phyloP scores from a whole-genome alignment of 53 echinoderm and acorn worm species.

The Paelopatides confundens region DNA sequence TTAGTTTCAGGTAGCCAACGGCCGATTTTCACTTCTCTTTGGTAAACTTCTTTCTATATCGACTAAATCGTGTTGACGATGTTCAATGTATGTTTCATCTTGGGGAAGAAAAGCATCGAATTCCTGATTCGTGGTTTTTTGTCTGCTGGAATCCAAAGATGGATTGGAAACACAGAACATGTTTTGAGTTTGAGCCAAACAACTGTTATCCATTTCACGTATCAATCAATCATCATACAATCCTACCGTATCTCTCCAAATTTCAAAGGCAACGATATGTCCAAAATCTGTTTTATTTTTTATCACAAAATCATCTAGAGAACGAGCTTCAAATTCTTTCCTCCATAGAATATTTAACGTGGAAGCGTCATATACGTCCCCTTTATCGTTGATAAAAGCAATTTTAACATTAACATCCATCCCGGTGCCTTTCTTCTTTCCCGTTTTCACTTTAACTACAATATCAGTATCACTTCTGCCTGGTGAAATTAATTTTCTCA shows the following conservation, averaged over 20 bases:
- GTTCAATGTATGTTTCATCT: constrained; percentile 41
- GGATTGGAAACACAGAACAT: constrained; percentile 68
- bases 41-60: constrained; percentile 68
- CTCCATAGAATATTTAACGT: constrained; percentile 60
- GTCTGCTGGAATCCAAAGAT: constrained; percentile 72
- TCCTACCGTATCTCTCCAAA: constrained; percentile 68
- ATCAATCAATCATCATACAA: constrained; percentile 32
- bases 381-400: constrained; percentile 67
- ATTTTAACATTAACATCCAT: constrained; percentile 81
- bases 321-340: constrained; percentile 77
- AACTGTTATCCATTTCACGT: constrained; percentile 66
- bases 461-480: no score
- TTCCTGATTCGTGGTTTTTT: constrained; percentile 54
- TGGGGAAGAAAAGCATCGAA: constrained; percentile 75
- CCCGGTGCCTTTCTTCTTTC: constrained; percentile 22
- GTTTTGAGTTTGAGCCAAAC: neutral
- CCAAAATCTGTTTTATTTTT: constrained; percentile 74
- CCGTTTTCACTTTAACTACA: no score
- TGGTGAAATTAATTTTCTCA: no score
- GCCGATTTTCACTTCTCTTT: no score
- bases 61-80: constrained; percentile 64
- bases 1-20: constrained; percentile 69
- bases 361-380: constrained; percentile 64
- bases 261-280: constrained; percentile 59
- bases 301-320: constrained; percentile 63